phyloP scores from a whole-genome alignment of 2,113 vertebrate species.

The Blennius ocellaris region DNA sequence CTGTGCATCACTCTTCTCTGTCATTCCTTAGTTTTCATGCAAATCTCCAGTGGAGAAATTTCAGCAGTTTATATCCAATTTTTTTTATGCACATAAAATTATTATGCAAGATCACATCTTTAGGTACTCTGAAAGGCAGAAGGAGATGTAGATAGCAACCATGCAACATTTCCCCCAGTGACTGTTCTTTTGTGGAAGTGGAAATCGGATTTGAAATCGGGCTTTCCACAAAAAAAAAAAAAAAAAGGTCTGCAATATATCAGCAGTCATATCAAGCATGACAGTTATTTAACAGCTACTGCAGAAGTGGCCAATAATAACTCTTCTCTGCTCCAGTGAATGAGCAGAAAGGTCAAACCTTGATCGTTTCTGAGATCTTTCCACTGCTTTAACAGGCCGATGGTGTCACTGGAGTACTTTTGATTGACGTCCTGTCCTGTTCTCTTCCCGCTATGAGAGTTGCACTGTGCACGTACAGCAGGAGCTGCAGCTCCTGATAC shows the following conservation, averaged over 20 bases:
- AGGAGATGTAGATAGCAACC: not conserved
- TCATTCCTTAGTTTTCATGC: not conserved
- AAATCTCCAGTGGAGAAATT: not conserved
- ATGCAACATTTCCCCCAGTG: too few species aligned
- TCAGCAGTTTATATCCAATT: not conserved
- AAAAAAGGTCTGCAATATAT: not conserved
- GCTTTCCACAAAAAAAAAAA: too few species aligned
- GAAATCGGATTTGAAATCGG: too few species aligned
- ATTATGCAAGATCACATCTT: conserved; percentile 12
- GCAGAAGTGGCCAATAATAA: not conserved
- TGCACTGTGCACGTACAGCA: not conserved
- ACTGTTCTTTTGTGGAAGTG: too few species aligned
- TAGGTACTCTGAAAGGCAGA: not conserved
- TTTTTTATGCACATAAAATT: not conserved
- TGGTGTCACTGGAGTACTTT: not conserved
- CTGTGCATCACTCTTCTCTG: not conserved
- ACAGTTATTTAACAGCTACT: conserved; percentile 4
- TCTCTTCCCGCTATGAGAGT: not conserved
- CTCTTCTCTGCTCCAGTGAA: not conserved
- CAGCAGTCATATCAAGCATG: not conserved
- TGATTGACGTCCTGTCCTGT: not conserved
- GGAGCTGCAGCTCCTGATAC: not conserved
- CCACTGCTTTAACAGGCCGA: not conserved
- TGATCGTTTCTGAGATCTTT: not conserved
- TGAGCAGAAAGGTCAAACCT: not conserved